Evolutionary conservation across 2,888 invertebrate genomes (phyloP).

Genomic region (Pyrocoelia pectoralis): DNA sequence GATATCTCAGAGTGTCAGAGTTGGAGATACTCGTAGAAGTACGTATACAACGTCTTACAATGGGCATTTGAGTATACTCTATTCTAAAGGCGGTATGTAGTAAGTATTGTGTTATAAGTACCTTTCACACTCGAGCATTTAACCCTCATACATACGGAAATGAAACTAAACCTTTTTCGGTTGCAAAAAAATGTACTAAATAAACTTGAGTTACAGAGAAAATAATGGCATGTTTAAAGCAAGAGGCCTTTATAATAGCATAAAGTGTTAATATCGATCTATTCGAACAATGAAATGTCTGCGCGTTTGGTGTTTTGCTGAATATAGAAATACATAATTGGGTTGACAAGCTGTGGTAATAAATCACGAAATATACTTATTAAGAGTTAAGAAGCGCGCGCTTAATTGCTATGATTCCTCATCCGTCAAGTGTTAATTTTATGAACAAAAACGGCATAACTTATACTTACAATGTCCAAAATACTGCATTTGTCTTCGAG

Average conservation of each 20-base stretch:
- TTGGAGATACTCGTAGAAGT: not conserved
- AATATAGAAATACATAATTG: conserved; percentile 2
- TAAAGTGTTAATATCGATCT: not conserved
- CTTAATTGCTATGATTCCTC: not conserved
- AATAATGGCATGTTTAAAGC: no score
- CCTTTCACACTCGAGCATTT: not conserved
- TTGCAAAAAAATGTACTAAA: no score
- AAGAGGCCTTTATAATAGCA: not conserved
- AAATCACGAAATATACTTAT: not conserved
- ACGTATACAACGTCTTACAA: not conserved
- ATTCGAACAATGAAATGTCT: not conserved
- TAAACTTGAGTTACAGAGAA: no score
- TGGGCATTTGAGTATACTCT: not conserved
- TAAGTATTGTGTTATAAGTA: not conserved
- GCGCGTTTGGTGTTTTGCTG: not conserved
- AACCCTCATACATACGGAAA: not conserved
- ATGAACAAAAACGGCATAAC: not conserved
- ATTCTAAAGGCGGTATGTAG: not conserved
- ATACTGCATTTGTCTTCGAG: conserved; percentile 80
- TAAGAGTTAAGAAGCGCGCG: not conserved
- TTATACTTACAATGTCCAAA: conserved; percentile 80
- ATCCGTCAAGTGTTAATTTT: not conserved
- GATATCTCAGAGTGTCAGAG: not conserved
- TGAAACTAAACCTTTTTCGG: not conserved
- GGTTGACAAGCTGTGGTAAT: not conserved